Evolutionary conservation across 1,140 invertebrate species (phyloP), one percentile per base, ranked within the genome.

Genomic region (Babylonia areolata): DNA sequence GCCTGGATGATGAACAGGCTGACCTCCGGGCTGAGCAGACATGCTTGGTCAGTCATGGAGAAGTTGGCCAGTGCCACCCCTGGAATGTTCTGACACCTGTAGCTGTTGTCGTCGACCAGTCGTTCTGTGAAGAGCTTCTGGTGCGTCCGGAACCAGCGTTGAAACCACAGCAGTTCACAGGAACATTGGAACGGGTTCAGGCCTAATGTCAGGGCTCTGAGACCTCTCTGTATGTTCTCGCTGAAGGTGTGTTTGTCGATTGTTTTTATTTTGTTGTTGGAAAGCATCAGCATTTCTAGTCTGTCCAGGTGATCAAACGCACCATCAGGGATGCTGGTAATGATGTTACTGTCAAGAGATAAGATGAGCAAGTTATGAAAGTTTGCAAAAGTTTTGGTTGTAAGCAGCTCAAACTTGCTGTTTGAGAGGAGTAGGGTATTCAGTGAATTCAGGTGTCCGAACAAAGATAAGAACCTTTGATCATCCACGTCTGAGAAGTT

Each of bases 131-230:
- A 86, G 20, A 81, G 37, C 20, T 33, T 6, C 20, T 33, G 31
- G 3, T 54, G 35, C n/a, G 33, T 31, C 12, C 31, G 31, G 37
- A 86, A 20, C 85, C 85, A 86, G 20, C 64, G 33, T 51, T 75
- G 39, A 58, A 86, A 86, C 85, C 85, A 86, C 12, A 71, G 28
- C 31, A 82, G 9, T 20, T 81, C 33, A 86, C 85, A 86, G 33
- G 37, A 33, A 73, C 85, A 86, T n/a, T 35, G 6, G 46, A 86
- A 86, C 15, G 80, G 46, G 81, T 86, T 86, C 23, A 58, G 5
- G 31, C 39, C 39, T 39, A 86, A 75, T 3, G 35, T 46, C 31
- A 86, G 31, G 17, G 39, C 15, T 33, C 40, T 9, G 33, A 86
- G 64, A 20, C 42, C 23, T 46, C 42, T 6, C 12, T 39, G 77